Conservation (phyloP, 2,888 invertebrate genomes). For the Patella caerulea region DNA sequence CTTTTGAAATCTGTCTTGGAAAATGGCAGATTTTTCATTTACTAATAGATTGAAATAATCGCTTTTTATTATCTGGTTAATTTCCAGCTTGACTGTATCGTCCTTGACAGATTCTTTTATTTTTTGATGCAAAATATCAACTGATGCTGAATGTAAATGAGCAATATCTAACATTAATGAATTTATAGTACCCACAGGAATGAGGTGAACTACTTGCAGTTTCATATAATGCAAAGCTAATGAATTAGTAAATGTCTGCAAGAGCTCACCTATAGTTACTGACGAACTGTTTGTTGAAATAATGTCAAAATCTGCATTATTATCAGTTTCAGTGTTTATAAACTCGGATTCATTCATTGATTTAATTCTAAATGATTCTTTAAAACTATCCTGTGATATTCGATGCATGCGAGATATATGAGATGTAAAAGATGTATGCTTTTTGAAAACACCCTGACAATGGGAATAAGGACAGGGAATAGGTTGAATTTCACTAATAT, state of each 20-base stretch:
- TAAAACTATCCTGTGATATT: not conserved
- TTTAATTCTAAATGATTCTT: slow-evolving; percentile 2
- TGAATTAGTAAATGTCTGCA: not conserved
- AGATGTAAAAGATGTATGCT: not conserved
- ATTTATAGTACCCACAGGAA: not conserved
- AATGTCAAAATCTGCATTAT: not conserved
- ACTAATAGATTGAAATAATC: too few relatives aligned
- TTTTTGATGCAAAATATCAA: not conserved
- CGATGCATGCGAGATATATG: not conserved
- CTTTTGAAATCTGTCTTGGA: too few relatives aligned
- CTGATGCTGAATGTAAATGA: not conserved
- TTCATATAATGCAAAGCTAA: slow-evolving; percentile 1
- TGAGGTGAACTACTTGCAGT: not conserved
- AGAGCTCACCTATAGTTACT: not conserved
- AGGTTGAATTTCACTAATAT: not conserved
- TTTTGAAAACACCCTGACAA: not conserved
- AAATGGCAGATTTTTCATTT: not conserved
- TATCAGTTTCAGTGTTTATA: not conserved
- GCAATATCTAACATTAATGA: not conserved
- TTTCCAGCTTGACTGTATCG: too few relatives aligned
- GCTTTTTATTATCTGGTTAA: too few relatives aligned
- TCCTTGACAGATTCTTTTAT: not conserved
- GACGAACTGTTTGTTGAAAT: too few relatives aligned
- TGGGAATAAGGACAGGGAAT: not conserved
- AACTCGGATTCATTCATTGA: not conserved